Base-by-base conservation (phyloP, 2,797 vertebrate species). In the Bradypodion ventrale region DNA sequence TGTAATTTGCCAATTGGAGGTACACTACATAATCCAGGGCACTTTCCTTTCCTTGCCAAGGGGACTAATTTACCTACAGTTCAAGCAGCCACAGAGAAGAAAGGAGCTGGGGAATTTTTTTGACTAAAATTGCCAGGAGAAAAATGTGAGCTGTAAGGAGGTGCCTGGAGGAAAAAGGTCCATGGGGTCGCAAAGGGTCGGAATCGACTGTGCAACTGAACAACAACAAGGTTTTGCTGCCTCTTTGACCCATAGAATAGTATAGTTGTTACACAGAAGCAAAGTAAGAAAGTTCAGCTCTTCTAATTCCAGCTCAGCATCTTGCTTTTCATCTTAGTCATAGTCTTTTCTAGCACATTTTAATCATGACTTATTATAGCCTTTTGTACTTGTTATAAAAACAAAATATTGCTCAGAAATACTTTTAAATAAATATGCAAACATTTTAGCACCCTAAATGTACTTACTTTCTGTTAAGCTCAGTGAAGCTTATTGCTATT, bases 261-360 rank as follows among this genome's bases (percentile, higher is more conserved):
- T 29, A 63, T 79, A 76, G 70, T 89, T 0, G 0, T 7, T 77
- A 80, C 91, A 87, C 81, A 81, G 75, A 87, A 89, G 70, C 78
- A 82, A 91, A 91, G 86, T 74, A 68, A 82, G 78, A 83, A 21
- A 85, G 87, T 35, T 78, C 85, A 76, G 49, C 82, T 63, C 35
- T 84, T 83, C 78, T 85, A 56, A 70, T 19, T 81, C 62, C 86
- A 87, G 78, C 75, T 66, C 87, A 90, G 52, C 74, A 86, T 78
- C 80, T 82, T 49, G 21, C 90, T 92, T 87, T 79, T 91, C 89
- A 89, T 88, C 90, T 69, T 89, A 80, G 84, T 86, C 85, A 77
- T 85, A 79, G 75, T 84, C 42, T 87, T 59, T 72, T 66, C n/a
- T 68, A 52, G 59, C 90, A 81, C 52, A 73, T 78, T 90, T 69